Base-by-base conservation (phyloP, 2,888 invertebrate genomes). In the Stictocephala bisonia region DNA sequence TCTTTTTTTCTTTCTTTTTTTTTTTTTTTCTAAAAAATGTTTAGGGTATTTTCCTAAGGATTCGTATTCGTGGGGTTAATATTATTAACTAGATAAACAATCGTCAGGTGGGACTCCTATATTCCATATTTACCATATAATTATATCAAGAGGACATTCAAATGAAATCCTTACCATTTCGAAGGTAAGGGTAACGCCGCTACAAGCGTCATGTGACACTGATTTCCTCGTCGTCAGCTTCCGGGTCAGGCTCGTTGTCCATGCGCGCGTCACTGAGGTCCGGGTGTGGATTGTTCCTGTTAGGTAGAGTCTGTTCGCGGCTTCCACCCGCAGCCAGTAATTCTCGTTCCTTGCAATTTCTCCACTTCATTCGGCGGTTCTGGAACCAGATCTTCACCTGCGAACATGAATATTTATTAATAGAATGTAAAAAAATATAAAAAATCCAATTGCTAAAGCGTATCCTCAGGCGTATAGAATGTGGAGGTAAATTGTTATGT, bases 361-460 rank as follows among this genome's bases (percentile, higher is more conserved):
- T 89, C 98, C 98, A 98, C 85, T 96, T 99, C 98, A 99, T 99
- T 71, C 98, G 91, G 0, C 98, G 91, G 84, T 99, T 99, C 88
- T 99, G 98, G 85, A 99, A 99, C 93, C 93, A 93, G 75, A 93
- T 93, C 84, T 93, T 93, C 73, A 93, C 93, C 93, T 93, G 85
- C 20, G 85, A 85, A 29, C 72, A 53, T 64, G 22, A 15, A 1
- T 15, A 35, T 26, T 26, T 1, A 56, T 7, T 7, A 53, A 11
- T 20, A 22, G 20, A 53, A 6, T 13, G 6, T 3, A 4, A 24
- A 3, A 13, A 22, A 7, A 53, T 53, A 7, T n/a, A 22, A 53
- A 24, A 13, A 3, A 18, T 22, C 20, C 26, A 56, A 56, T 4
- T n/a, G 56, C 13, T 56, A 15, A 6, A 58, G 29, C 24, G 58